These are phyloP conservation scores for Drosophila eohydei DNA, from an alignment of 2,888 invertebrate species.

Conservation along the genomic window DNA sequence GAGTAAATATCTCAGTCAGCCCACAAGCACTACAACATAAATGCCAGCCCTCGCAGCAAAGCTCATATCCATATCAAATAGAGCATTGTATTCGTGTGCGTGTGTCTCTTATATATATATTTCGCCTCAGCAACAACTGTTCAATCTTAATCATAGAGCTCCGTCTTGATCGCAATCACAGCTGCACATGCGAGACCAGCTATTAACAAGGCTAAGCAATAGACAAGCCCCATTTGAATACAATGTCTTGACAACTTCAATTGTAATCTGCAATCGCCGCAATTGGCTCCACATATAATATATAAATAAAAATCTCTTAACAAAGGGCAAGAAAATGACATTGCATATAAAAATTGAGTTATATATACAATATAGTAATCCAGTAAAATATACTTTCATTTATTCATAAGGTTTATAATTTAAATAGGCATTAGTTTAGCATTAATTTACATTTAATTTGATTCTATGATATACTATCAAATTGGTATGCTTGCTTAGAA, in stretches of 20 bases:
- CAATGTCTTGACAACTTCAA: slow-evolving; percentile 56
- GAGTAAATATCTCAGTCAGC: background rate
- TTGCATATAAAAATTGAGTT: background rate
- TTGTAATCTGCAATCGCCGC: slow-evolving; percentile 36
- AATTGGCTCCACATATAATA: slow-evolving; percentile 38
- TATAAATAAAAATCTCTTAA: background rate
- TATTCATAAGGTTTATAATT: background rate
- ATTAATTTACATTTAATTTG: background rate
- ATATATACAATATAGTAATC: background rate
- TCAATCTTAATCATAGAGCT: slow-evolving; percentile 29
- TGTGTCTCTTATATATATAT: slow-evolving; percentile 34
- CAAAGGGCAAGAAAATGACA: slow-evolving; percentile 35
- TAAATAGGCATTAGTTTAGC: background rate
- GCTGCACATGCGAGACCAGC: slow-evolving; percentile 19
- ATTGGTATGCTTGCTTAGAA: too few species aligned
- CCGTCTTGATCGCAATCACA: slow-evolving; percentile 12
- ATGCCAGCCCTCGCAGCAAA: slow-evolving; percentile 13
- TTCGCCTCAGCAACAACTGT: slow-evolving; percentile 14
- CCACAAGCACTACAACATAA: background rate
- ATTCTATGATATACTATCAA: background rate
- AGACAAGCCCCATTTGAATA: slow-evolving; percentile 61
- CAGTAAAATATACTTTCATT: background rate
- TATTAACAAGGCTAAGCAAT: slow-evolving; percentile 42
- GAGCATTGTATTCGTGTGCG: slow-evolving; percentile 9
- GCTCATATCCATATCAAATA: slow-evolving; percentile 27